These are phyloP conservation scores for Monoplex corrugatus DNA, from an alignment of 2,888 invertebrate species.

Conservation along the genomic window DNA sequence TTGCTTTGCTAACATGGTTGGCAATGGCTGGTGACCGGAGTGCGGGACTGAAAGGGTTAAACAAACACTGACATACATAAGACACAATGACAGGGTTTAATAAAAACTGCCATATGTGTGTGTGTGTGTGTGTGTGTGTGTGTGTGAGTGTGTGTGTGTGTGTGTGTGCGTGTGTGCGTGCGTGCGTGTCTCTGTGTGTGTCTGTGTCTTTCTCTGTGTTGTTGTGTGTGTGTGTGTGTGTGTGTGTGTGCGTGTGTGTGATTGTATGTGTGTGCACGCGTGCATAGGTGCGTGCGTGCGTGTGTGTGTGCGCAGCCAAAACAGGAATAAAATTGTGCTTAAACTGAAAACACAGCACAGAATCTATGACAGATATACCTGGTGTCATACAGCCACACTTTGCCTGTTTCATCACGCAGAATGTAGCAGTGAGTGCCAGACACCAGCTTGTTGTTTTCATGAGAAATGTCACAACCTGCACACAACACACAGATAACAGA, in stretches of 20 bases:
- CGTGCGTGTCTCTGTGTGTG: background rate
- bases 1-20: too few species aligned
- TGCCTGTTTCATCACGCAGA: slow-evolving; percentile 66
- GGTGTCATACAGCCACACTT: slow-evolving; percentile 72
- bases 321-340: background rate
- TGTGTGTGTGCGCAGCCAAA: background rate
- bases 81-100: too few species aligned
- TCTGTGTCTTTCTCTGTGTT: background rate
- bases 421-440: slow-evolving; percentile 77
- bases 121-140: background rate
- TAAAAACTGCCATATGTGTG: too few species aligned
- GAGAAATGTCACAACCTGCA: slow-evolving; percentile 71
- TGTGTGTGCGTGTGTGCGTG: background rate
- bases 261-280: background rate
- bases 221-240: background rate
- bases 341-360: background rate
- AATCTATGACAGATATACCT: slow-evolving; percentile 62
- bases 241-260: background rate
- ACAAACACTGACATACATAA: too few species aligned
- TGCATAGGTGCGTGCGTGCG: background rate
- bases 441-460: slow-evolving; percentile 74
- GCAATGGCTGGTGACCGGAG: too few species aligned
- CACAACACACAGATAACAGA: too few species aligned
- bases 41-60: too few species aligned
- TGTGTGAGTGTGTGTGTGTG: background rate